Conservation (phyloP, 2,797 vertebrate genomes). For the Takifugu rubripes region DNA sequence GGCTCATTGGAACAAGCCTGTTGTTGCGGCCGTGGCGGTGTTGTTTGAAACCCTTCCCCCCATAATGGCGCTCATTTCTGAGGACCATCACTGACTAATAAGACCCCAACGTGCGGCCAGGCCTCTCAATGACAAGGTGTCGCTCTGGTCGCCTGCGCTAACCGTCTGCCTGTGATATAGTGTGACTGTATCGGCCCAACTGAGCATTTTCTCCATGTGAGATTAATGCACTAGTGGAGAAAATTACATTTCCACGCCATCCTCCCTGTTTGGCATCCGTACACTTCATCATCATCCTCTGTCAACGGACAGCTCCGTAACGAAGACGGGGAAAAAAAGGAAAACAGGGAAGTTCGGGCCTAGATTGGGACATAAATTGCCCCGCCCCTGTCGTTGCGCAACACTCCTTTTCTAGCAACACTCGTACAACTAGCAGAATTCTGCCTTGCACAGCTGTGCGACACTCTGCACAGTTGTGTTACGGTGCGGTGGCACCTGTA, state of each 20-base stretch:
- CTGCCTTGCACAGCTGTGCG: slow-evolving; percentile 4
- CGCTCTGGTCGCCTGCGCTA: slow-evolving; percentile 72
- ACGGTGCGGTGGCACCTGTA: too few species aligned
- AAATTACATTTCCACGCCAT: slow-evolving; percentile 73
- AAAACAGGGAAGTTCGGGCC: slow-evolving; percentile 58
- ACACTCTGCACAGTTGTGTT: neutral
- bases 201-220: slow-evolving; percentile 63
- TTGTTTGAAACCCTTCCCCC: too few species aligned
- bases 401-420: slow-evolving; percentile 66
- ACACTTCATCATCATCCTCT: slow-evolving; percentile 69
- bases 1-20: slow-evolving; percentile 69
- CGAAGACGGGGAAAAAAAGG: slow-evolving; percentile 46
- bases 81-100: slow-evolving; percentile 68
- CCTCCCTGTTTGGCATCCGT: slow-evolving; percentile 75
- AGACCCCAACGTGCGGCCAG: slow-evolving; percentile 69
- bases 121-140: slow-evolving; percentile 62
- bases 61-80: slow-evolving; percentile 33
- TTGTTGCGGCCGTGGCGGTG: slow-evolving; percentile 21
- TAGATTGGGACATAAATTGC: slow-evolving; percentile 75
- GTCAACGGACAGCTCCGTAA: slow-evolving; percentile 54
- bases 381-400: slow-evolving; percentile 63
- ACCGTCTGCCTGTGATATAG: slow-evolving; percentile 73
- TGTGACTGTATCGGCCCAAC: slow-evolving; percentile 77
- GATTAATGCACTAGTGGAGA: slow-evolving; percentile 76
- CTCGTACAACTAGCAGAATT: neutral